These are phyloP conservation scores for Nothoprocta perdicaria DNA, from an alignment of 2,113 vertebrate species.

Conservation along the genomic window DNA sequence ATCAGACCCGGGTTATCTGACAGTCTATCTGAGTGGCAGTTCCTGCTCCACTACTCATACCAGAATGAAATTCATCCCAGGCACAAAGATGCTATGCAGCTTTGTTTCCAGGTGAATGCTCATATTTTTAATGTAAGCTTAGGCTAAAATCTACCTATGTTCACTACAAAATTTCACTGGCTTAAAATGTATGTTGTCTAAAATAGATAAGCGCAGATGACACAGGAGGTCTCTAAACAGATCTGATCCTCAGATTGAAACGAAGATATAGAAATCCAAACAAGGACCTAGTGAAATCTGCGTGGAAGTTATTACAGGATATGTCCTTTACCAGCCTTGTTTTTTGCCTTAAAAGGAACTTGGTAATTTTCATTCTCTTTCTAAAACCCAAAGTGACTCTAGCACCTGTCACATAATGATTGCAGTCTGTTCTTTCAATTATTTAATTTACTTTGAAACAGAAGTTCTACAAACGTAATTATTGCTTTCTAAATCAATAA, in stretches of 20 bases:
- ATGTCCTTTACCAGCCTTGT: not conserved
- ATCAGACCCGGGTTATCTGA: not conserved
- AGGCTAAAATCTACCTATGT: not conserved
- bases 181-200: not conserved
- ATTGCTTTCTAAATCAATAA: conserved; percentile 54
- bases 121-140: not conserved
- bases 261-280: not conserved
- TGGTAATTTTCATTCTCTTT: not conserved
- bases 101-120: not conserved
- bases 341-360: not conserved
- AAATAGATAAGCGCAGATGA: not conserved
- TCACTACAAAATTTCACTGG: not conserved
- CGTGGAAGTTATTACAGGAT: not conserved
- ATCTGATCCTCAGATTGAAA: not conserved
- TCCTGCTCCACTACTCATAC: not conserved
- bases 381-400: not conserved
- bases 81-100: not conserved
- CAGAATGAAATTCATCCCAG: not conserved
- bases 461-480: conserved; percentile 47
- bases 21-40: not conserved
- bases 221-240: not conserved
- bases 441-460: conserved; percentile 43
- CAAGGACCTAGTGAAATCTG: not conserved
- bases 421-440: conserved; percentile 29
- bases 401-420: not conserved